phyloP scores from a whole-genome alignment of 2,888 invertebrate genomes.

The Ptychoptera albimana region DNA sequence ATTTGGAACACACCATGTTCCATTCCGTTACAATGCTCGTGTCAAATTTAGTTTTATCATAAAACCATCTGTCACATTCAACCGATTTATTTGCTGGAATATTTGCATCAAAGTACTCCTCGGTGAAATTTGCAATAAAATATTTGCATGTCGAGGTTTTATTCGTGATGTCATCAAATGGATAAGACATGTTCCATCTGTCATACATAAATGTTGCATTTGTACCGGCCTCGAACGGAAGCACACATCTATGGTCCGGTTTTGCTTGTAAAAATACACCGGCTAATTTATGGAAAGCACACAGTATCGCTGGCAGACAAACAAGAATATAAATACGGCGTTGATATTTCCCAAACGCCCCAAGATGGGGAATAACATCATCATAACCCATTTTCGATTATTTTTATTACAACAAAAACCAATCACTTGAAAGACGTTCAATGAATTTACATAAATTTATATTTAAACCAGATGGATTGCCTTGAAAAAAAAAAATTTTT shows the following conservation, averaged over 20 bases:
- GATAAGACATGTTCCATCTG: slow-evolving; percentile 35
- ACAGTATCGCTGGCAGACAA: slow-evolving; percentile 52
- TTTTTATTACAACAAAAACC: no score
- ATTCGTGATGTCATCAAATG: slow-evolving; percentile 31
- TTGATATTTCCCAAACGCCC: slow-evolving; percentile 57
- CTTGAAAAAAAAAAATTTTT: no score
- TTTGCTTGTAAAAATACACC: slow-evolving; percentile 54
- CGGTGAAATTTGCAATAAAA: slow-evolving; percentile 30
- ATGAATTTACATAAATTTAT: no score
- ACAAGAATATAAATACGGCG: slow-evolving; percentile 48
- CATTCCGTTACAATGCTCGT: slow-evolving; percentile 53
- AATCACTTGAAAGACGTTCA: no score
- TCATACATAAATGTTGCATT: slow-evolving; percentile 33
- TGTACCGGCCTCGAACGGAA: slow-evolving; percentile 36
- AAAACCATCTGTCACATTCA: slow-evolving; percentile 40
- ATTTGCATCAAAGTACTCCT: slow-evolving; percentile 20
- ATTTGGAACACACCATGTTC: slow-evolving; percentile 47
- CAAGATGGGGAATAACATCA: slow-evolving; percentile 46
- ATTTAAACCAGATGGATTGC: no score
- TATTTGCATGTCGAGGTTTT: slow-evolving; percentile 18
- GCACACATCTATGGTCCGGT: slow-evolving; percentile 43
- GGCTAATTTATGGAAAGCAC: slow-evolving; percentile 56
- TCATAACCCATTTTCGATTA: slow-evolving; percentile 50
- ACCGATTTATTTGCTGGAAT: slow-evolving; percentile 18
- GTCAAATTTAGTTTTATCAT: slow-evolving; percentile 40